Conservation (phyloP, 2,797 vertebrate genomes). For the Fratercula arctica region DNA sequence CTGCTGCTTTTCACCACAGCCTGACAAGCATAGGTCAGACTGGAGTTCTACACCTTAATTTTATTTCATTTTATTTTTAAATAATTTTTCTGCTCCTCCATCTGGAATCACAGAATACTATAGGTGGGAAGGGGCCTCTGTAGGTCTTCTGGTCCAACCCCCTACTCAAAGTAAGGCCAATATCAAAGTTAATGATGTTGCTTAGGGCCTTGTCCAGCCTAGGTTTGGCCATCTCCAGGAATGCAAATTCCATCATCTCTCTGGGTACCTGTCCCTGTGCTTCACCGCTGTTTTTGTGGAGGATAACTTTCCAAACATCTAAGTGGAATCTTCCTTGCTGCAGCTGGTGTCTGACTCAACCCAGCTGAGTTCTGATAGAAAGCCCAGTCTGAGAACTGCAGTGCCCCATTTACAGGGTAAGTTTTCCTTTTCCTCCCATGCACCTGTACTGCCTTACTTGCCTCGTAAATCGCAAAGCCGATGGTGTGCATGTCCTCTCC, state of each 20-base stretch:
- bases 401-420: accelerated
- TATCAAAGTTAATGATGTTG: not conserved
- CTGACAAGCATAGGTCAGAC: not conserved
- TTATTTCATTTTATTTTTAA: not conserved
- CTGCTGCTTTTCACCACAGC: not conserved
- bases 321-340: not conserved
- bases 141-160: not conserved
- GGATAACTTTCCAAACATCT: not conserved
- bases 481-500: conserved; percentile 87
- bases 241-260: not conserved
- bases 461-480: conserved; percentile 86
- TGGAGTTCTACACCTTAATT: not conserved
- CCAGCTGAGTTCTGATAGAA: not conserved
- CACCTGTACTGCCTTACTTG: not conserved
- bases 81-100: not conserved
- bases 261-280: not conserved
- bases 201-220: not conserved
- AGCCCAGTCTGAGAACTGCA: not conserved
- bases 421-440: not conserved
- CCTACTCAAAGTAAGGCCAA: not conserved
- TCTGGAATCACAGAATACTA: not conserved
- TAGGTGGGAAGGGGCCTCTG: not conserved
- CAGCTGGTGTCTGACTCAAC: not conserved
- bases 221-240: not conserved
- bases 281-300: not conserved